These are phyloP conservation scores for Campylomormyrus tamandua DNA, from an alignment of 2,113 vertebrate species.

Conservation along the genomic window DNA sequence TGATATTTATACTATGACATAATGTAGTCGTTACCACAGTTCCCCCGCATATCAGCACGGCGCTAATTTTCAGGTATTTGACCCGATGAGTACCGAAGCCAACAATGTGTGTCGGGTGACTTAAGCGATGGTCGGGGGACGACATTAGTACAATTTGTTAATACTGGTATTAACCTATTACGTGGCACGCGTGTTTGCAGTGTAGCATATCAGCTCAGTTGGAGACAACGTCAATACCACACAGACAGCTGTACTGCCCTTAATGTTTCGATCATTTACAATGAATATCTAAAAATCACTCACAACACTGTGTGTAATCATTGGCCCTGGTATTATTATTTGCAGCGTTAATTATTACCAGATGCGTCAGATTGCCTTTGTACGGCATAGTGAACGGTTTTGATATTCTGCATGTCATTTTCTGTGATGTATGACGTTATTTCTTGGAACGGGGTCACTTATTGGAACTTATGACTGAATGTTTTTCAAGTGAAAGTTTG, in stretches of 20 bases:
- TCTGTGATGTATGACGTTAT: background rate
- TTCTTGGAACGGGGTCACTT: background rate
- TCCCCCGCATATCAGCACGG: constrained; percentile 23
- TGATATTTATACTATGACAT: constrained; percentile 26
- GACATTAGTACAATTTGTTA: background rate
- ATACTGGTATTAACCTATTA: background rate
- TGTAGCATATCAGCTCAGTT: background rate
- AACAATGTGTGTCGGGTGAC: constrained; percentile 25
- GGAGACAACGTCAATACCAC: background rate
- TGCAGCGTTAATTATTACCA: background rate
- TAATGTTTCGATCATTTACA: background rate
- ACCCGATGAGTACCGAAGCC: constrained; percentile 36
- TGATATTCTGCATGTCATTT: constrained; percentile 2
- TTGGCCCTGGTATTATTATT: background rate
- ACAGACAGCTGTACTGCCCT: background rate
- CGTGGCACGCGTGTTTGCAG: background rate
- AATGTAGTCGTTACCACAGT: constrained; percentile 8
- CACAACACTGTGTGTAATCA: constrained; percentile 1
- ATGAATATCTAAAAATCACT: constrained; percentile 13
- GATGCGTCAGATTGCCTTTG: background rate
- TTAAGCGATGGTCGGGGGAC: background rate
- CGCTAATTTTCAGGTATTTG: constrained; percentile 52
- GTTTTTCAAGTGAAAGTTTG: background rate
- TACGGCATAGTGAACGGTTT: background rate
- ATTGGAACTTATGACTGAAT: background rate